These are phyloP conservation scores for Lathronympha strigana DNA, from an alignment of 2,888 invertebrate genomes.

Conservation along the genomic window DNA sequence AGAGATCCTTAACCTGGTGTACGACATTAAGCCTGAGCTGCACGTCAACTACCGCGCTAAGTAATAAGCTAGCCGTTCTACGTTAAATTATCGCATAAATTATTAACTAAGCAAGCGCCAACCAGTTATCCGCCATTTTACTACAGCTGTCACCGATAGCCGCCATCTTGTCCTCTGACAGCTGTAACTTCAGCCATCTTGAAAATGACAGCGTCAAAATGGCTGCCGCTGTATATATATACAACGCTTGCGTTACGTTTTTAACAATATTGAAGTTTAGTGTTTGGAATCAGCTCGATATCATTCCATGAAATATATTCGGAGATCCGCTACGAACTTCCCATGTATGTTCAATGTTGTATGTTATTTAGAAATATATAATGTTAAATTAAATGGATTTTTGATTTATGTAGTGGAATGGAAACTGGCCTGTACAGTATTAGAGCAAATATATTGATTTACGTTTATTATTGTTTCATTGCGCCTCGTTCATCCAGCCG, in stretches of 20 bases:
- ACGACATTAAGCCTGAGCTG: constrained; percentile 96
- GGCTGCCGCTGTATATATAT: constrained; percentile 64
- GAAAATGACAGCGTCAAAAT: constrained; percentile 38
- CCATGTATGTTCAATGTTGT: constrained; percentile 68
- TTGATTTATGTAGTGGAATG: constrained; percentile 62
- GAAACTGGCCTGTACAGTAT: constrained; percentile 73
- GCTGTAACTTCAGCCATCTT: constrained; percentile 35
- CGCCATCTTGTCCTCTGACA: constrained; percentile 37
- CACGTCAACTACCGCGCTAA: constrained; percentile 92
- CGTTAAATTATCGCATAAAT: constrained; percentile 43
- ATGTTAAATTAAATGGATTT: constrained; percentile 66
- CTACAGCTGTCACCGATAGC: constrained; percentile 49
- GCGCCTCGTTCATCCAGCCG: constrained; percentile 21
- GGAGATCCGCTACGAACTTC: constrained; percentile 64
- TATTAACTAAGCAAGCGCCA: constrained; percentile 34
- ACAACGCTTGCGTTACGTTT: constrained; percentile 54
- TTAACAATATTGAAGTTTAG: constrained; percentile 26
- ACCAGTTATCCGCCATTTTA: constrained; percentile 45
- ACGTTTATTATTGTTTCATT: constrained; percentile 64
- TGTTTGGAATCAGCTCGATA: constrained; percentile 73
- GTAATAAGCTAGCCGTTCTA: constrained; percentile 48
- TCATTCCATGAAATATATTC: constrained; percentile 71
- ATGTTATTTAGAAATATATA: constrained; percentile 79
- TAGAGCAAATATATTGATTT: constrained; percentile 75
- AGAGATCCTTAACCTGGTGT: constrained; percentile 92